Conservation (phyloP, 2,888 invertebrate genomes). For the Spodoptera picta region DNA sequence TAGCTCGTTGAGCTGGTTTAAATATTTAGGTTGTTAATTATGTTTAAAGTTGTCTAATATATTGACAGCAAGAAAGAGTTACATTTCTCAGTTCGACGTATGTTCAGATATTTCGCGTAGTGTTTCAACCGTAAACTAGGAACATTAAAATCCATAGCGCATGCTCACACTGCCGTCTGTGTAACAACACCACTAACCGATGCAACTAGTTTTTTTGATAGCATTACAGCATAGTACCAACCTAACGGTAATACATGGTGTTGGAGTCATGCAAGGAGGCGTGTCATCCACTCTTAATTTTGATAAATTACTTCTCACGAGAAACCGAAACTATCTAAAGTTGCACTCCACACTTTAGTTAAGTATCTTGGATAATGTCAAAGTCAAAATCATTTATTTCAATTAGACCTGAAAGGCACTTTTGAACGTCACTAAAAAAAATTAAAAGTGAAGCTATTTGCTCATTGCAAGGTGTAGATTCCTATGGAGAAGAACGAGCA, state of each 20-base stretch:
- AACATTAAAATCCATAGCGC: conserved; percentile 43
- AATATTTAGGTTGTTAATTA: too few species aligned
- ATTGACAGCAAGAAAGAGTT: too few species aligned
- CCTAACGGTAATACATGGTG: conserved; percentile 61
- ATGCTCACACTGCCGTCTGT: conserved; percentile 3
- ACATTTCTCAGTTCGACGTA: background rate
- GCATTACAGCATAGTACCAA: conserved; percentile 54
- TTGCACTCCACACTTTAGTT: too few species aligned
- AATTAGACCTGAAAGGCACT: too few species aligned
- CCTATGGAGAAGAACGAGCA: too few species aligned
- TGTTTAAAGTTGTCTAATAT: too few species aligned
- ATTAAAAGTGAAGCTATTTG: too few species aligned
- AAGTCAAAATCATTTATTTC: too few species aligned
- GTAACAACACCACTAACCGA: conserved; percentile 6
- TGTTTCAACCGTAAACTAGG: conserved; percentile 21
- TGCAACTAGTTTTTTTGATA: conserved; percentile 37
- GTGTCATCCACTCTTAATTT: conserved; percentile 72
- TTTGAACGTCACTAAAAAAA: too few species aligned
- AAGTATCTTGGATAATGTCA: too few species aligned
- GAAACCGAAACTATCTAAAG: conserved; percentile 33
- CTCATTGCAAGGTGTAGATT: too few species aligned
- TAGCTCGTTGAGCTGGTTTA: too few species aligned
- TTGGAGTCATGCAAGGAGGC: conserved; percentile 58
- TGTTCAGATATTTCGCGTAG: background rate
- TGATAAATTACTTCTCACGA: conserved; percentile 69